phyloP scores from a whole-genome alignment of 2,888 invertebrate genomes.

The Zygothrica quintamaculata region DNA sequence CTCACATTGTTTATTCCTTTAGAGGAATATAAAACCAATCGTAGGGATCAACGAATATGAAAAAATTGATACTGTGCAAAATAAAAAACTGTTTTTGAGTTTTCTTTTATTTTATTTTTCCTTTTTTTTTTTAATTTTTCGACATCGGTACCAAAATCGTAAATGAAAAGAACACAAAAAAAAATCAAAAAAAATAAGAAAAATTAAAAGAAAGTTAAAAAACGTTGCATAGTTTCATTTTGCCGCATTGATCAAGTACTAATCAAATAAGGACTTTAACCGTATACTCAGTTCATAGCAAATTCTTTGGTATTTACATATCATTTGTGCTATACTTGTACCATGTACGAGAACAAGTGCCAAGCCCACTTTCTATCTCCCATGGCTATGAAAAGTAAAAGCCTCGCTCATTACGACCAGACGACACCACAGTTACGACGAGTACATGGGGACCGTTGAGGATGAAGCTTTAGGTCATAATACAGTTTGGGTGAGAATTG shows the following conservation, averaged over 20 bases:
- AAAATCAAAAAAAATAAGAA: no score
- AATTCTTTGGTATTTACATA: constrained; percentile 75
- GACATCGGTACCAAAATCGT: no score
- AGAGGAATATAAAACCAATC: no score
- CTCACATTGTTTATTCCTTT: no score
- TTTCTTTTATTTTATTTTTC: no score
- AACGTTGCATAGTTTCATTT: constrained; percentile 32
- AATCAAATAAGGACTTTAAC: constrained; percentile 58
- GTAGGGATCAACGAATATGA: no score
- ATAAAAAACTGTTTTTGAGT: no score
- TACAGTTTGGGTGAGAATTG: constrained; percentile 55
- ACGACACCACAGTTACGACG: constrained; percentile 27
- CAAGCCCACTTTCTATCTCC: constrained; percentile 14
- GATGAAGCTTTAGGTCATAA: constrained; percentile 43
- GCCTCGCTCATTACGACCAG: constrained; percentile 66
- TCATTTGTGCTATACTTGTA: constrained; percentile 53
- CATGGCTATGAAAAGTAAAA: constrained; percentile 48
- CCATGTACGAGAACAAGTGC: constrained; percentile 48
- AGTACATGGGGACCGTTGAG: constrained; percentile 7
- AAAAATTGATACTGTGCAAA: no score
- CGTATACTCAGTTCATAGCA: constrained; percentile 43
- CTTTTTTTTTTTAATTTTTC: no score
- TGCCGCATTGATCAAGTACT: constrained; percentile 65
- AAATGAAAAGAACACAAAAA: no score
- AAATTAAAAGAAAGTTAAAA: no score